Base-by-base conservation (phyloP, 2,113 vertebrate genomes). In the Nothobranchius kuhntae region DNA sequence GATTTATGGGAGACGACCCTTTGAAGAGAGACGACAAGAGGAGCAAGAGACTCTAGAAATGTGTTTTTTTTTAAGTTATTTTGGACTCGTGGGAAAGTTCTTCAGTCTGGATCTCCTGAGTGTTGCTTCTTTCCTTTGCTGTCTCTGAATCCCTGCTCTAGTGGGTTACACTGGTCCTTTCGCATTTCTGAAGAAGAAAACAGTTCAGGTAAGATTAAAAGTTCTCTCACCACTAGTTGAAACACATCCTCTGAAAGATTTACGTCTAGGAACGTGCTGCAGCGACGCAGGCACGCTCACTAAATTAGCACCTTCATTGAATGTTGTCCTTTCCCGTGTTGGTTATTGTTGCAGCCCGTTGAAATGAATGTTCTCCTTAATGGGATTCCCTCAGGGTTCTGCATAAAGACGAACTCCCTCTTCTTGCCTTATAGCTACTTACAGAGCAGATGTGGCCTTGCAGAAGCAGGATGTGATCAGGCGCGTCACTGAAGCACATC, bases 361-460 rank as follows among this genome's bases (percentile, higher is more conserved):
- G 3, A 67, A 65, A 78, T 64, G 81, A 89, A 82, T 79, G 80
- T 88, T 81, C 75, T 87, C 71, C 69, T 61, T n/a, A 53, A 73
- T 55, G 74, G 78, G 86, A 80, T 66, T 70, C 82, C 83, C 89
- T 91, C 90, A 89, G 87, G 90, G 89, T 80, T 63, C 7, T 64
- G 51, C 61, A 38, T 21, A 9, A 46, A 71, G 67, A 61, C 70
- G 40, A 78, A 80, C 63, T 72, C 53, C 65, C 70, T 61, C 35
- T 13, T 68, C 30, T 86, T 88, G 89, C 88, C 88, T 91, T 89
- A 86, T 15, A 71, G 26, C 38, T 61, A 44, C 71, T 75, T 68
- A 46, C 24, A 17, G 67, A 64, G 61, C 50, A 55, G 44, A 72
- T 47, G 68, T 80, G 68, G 82, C 81, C 81, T 89, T 91, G 75